These are phyloP conservation scores for Macropus fuliginosus DNA, from an alignment of 2,797 vertebrate genomes.

Conservation along the genomic window DNA sequence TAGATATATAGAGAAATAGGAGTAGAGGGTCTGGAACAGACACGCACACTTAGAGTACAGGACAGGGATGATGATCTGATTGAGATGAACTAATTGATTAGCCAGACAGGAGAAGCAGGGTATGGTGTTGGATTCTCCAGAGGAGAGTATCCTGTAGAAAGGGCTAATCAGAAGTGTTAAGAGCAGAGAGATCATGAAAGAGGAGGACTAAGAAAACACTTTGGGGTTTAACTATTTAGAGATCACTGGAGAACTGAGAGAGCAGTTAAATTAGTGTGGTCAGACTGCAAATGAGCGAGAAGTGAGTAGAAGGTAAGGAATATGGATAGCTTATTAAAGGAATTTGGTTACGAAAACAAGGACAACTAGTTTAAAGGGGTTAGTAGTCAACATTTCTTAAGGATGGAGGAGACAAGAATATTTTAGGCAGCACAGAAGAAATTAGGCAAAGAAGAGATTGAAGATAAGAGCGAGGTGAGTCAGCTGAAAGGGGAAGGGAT, in stretches of 20 bases:
- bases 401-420: neutral
- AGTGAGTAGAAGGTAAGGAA: neutral
- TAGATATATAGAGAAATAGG: neutral
- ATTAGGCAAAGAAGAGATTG: neutral
- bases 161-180: neutral
- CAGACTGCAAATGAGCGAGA: neutral
- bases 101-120: neutral
- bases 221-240: neutral
- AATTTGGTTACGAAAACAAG: neutral
- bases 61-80: neutral
- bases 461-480: neutral
- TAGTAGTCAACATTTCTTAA: neutral
- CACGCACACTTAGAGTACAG: neutral
- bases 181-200: neutral
- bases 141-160: neutral
- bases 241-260: neutral
- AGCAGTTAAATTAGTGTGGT: neutral
- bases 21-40: neutral
- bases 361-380: neutral
- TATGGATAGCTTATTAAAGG: neutral
- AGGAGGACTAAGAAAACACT: neutral
- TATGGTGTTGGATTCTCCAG: neutral
- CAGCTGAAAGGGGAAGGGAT: neutral
- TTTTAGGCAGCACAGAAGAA: neutral
- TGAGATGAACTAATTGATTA: neutral